phyloP scores from a whole-genome alignment of 92 coral and sea anemone species.

The Epizoanthus stellaris region DNA sequence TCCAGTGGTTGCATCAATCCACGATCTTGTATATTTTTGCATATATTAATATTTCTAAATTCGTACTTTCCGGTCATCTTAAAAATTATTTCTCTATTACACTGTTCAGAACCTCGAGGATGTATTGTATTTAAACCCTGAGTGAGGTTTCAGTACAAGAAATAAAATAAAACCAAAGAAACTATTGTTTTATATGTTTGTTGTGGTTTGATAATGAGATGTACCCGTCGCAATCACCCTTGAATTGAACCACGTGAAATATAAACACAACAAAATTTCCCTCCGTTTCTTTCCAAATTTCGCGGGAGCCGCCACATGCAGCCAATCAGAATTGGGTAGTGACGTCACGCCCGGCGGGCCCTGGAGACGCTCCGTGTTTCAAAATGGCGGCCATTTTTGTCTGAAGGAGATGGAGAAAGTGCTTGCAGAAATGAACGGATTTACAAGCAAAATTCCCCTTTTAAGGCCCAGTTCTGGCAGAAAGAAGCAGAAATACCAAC shows the following conservation, averaged over 20 bases:
- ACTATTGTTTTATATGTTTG: constrained; percentile 12
- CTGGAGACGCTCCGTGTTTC: constrained; percentile 54
- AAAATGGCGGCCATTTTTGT: constrained; percentile 93
- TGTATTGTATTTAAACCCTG: constrained; percentile 27
- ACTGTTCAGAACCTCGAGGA: constrained; percentile 27
- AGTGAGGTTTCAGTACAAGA: constrained; percentile 20
- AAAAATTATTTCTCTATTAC: constrained; percentile 25
- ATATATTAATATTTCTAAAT: constrained; percentile 77
- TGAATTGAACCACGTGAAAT: constrained; percentile 47
- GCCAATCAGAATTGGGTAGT: constrained; percentile 73
- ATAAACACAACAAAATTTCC: constrained; percentile 78
- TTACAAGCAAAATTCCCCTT: constrained; percentile 69
- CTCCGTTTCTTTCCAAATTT: constrained; percentile 74
- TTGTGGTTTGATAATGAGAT: not conserved
- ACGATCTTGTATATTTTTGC: constrained; percentile 90
- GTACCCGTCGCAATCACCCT: constrained; percentile 9
- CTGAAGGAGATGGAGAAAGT: not conserved
- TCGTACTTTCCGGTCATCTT: constrained; percentile 32
- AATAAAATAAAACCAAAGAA: constrained; percentile 18
- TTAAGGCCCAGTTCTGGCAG: constrained; percentile 67
- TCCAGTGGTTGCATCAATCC: constrained; percentile 55
- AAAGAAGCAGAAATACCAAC: constrained; percentile 63
- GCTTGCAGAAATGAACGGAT: constrained; percentile 67
- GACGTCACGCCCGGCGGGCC: constrained; percentile 75
- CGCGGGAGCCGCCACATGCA: constrained; percentile 74